phyloP scores from a whole-genome alignment of 2,888 invertebrate genomes.

The Hylaea fasciaria region DNA sequence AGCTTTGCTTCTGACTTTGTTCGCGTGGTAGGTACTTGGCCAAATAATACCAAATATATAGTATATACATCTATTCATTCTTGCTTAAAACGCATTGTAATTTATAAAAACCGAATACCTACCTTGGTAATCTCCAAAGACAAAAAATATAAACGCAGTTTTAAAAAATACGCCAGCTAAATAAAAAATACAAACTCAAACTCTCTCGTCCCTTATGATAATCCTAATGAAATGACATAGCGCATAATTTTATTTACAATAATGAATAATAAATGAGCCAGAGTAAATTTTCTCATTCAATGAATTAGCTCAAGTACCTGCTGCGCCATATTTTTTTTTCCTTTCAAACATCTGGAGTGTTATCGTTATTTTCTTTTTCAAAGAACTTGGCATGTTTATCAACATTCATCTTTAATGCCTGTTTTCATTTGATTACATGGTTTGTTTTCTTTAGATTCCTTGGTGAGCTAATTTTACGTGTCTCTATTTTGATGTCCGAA shows the following conservation, averaged over 20 bases:
- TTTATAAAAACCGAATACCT: too few species aligned
- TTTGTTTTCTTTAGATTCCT: conserved; percentile 3
- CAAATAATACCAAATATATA: too few species aligned
- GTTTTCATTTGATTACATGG: conserved; percentile 6
- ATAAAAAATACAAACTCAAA: conserved; percentile 20
- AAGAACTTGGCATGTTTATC: conserved; percentile 2
- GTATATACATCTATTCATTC: too few species aligned
- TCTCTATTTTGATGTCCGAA: too few species aligned
- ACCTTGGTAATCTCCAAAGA: too few species aligned
- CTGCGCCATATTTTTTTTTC: conserved; percentile 16
- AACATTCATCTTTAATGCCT: conserved; percentile 2
- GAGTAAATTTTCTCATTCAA: conserved; percentile 31
- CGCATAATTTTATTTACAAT: conserved; percentile 62
- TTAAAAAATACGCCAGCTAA: conserved; percentile 1
- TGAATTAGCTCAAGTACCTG: conserved; percentile 26
- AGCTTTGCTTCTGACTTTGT: too few species aligned
- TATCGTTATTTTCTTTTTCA: conserved; percentile 1
- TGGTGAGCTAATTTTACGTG: too few species aligned
- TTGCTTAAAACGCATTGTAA: too few species aligned
- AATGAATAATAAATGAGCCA: conserved; percentile 63
- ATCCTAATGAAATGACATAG: conserved; percentile 60
- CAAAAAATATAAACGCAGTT: conserved; percentile 1
- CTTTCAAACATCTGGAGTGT: conserved; percentile 9
- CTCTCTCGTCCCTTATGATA: conserved; percentile 48
- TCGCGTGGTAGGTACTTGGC: too few species aligned